A percentile compares a stretch with the other conserved stretches of the same genome.
These are phyloP conservation scores for Xylocopa sonorina DNA, from an alignment of 1,140 invertebrate genomes.

Conservation along the genomic window DNA sequence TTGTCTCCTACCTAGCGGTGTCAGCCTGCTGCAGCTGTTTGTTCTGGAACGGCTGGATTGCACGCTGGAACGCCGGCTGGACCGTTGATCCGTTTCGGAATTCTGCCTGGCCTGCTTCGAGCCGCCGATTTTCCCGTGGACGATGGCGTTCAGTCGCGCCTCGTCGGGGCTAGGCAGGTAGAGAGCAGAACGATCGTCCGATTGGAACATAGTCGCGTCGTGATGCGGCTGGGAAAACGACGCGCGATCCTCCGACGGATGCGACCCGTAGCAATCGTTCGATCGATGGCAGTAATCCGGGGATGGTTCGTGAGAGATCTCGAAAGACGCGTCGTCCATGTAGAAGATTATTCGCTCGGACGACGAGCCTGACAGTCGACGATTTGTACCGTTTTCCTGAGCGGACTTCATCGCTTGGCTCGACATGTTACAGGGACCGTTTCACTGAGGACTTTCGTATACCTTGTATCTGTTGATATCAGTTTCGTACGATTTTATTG, in stretches of 20 bases:
- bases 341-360: slow-evolving; percentile 73
- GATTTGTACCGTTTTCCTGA: slow-evolving; percentile 14
- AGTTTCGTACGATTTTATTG: not conserved
- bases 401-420: not conserved
- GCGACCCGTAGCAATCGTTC: slow-evolving; percentile 15
- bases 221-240: slow-evolving; percentile 9
- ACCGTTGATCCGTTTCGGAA: slow-evolving; percentile 64
- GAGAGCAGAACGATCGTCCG: slow-evolving; percentile 41
- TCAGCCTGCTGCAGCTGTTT: slow-evolving; percentile 73
- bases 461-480: not conserved
- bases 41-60: slow-evolving; percentile 71
- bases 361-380: slow-evolving; percentile 51
- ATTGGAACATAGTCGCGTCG: slow-evolving; percentile 22
- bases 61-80: slow-evolving; percentile 70
- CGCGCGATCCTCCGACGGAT: slow-evolving; percentile 19
- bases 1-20: slow-evolving; percentile 75
- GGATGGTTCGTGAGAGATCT: slow-evolving; percentile 39
- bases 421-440: not conserved
- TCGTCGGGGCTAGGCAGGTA: slow-evolving; percentile 44
- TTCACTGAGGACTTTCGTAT: not conserved
- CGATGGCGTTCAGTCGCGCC: slow-evolving; percentile 59
- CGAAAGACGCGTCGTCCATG: slow-evolving; percentile 67
- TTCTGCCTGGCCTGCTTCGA: slow-evolving; percentile 62
- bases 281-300: slow-evolving; percentile 23
- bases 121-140: slow-evolving; percentile 65